Percentiles rank a stretch among this genome's conserved stretches.
phyloP scores from a whole-genome alignment of 2,797 vertebrate genomes.

The Melanotaenia maccullochi region DNA sequence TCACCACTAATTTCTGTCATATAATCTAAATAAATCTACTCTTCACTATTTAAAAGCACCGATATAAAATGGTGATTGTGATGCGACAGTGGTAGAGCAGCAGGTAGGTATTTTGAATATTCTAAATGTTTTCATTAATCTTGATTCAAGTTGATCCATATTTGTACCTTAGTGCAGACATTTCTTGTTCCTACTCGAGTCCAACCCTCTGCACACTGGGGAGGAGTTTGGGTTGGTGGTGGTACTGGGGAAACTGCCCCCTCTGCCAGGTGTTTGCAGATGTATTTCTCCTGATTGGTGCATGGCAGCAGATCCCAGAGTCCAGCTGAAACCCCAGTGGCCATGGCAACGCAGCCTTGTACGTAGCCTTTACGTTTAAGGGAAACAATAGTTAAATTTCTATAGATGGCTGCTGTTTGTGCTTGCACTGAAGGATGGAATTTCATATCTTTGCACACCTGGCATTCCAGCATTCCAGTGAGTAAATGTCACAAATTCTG shows the following conservation, averaged over 20 bases:
- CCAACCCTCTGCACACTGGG: constrained; percentile 87
- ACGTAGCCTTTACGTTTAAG: constrained; percentile 79
- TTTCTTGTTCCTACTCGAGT: constrained; percentile 45
- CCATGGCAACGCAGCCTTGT: constrained; percentile 92
- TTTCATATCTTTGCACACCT: constrained; percentile 74
- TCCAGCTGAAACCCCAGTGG: constrained; percentile 88
- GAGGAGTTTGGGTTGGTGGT: constrained; percentile 81
- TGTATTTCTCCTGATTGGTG: constrained; percentile 88
- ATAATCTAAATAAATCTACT: too few species aligned
- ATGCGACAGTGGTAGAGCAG: too few species aligned
- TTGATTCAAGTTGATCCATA: neutral
- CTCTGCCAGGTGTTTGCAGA: constrained; percentile 91
- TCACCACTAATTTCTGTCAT: too few species aligned
- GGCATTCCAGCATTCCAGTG: constrained; percentile 94
- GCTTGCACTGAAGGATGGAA: neutral
- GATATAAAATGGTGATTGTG: neutral
- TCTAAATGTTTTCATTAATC: neutral
- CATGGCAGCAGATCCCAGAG: constrained; percentile 94
- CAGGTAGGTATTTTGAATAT: neutral
- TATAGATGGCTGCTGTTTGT: neutral
- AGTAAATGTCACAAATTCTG: constrained; percentile 84
- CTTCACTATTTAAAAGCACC: neutral
- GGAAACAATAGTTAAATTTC: neutral
- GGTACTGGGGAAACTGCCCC: constrained; percentile 82
- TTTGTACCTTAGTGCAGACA: constrained; percentile 75